Conservation (phyloP, 2,113 vertebrate genomes). For the Litocranius walleri region DNA sequence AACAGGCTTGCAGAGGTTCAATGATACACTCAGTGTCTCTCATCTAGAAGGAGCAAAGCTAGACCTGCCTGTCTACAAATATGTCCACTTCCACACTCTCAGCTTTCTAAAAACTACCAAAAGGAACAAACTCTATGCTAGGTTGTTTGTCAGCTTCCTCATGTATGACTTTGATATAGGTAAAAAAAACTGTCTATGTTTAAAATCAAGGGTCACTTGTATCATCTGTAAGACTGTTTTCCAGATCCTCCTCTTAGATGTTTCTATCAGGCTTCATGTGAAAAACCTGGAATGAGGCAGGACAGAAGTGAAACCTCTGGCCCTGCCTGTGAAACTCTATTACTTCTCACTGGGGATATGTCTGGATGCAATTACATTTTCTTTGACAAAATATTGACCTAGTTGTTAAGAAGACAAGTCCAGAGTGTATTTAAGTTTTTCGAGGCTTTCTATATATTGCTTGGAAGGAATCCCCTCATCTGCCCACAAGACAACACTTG, state of each 20-base stretch:
- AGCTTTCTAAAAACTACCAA: not conserved
- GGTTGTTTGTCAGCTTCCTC: not conserved
- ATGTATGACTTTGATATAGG: not conserved
- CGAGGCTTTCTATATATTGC: conserved; percentile 23
- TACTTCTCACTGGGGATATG: not conserved
- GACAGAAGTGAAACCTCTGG: not conserved
- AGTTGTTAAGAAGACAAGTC: conserved; percentile 33
- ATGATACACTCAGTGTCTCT: not conserved
- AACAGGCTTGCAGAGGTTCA: not conserved
- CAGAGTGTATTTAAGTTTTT: conserved; percentile 14
- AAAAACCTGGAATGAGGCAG: not conserved
- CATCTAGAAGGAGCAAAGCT: not conserved
- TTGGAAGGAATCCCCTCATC: conserved; percentile 24
- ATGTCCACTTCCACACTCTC: not conserved
- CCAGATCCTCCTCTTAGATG: not conserved
- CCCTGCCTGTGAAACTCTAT: not conserved
- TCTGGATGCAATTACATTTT: not conserved
- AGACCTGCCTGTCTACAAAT: not conserved
- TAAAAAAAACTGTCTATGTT: not conserved
- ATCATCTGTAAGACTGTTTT: not conserved
- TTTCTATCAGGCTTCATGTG: not conserved
- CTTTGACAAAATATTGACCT: not conserved
- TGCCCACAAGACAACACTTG: not conserved
- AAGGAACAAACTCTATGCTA: not conserved
- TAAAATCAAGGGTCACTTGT: not conserved